phyloP scores from a whole-genome alignment of 2,113 vertebrate species.

The Erythrolamprus reginae region DNA sequence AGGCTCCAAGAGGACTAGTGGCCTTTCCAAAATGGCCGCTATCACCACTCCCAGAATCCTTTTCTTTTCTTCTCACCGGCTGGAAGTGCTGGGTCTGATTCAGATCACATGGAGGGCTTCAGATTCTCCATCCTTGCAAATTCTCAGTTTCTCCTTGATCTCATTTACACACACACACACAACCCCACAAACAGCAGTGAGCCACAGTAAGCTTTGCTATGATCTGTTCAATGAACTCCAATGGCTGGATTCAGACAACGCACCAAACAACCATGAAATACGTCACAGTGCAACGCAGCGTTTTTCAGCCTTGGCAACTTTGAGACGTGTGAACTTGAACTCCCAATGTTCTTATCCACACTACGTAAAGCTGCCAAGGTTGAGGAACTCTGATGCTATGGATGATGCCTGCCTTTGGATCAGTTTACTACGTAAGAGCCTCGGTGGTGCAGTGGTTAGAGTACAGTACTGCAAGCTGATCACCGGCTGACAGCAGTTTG shows the following conservation, averaged over 20 bases:
- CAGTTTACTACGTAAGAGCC: too few species aligned
- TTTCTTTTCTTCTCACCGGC: neutral
- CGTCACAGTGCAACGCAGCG: neutral
- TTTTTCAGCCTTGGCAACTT: neutral
- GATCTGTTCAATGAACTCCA: neutral
- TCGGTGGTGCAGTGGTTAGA: too few species aligned
- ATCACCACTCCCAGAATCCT: neutral
- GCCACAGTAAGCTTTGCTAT: neutral
- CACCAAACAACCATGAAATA: neutral
- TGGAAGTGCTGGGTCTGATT: neutral
- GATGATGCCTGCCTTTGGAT: neutral
- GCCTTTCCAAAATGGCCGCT: neutral
- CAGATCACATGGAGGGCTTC: neutral
- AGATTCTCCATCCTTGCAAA: neutral
- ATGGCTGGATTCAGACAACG: neutral
- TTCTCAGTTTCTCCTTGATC: neutral
- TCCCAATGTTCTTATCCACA: neutral
- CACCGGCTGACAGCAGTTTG: too few species aligned
- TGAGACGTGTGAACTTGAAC: neutral
- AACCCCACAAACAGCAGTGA: neutral
- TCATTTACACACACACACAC: neutral
- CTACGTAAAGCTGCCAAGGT: neutral
- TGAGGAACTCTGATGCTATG: neutral
- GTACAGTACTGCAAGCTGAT: too few species aligned
- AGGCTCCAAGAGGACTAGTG: neutral